Evolutionary conservation across 2,888 invertebrate genomes (phyloP), one percentile per base, ranked within the genome.

Genomic region (Apamea crenata): DNA sequence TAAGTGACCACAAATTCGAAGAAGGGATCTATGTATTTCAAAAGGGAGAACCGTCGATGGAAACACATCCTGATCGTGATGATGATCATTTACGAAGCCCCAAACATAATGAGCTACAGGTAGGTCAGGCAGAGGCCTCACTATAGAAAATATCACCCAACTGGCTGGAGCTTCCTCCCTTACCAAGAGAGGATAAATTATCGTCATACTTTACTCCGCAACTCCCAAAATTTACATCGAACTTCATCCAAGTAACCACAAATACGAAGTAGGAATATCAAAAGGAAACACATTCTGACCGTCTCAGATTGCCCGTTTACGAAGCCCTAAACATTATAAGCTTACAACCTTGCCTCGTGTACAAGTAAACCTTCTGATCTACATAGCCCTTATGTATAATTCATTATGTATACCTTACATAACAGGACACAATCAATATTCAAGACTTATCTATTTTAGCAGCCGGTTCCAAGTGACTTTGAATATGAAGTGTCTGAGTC

Each of bases 381-480:
- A n/a, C 29, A 61, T n/a, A 36, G 44, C 12, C 18, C 21, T 44
- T 63, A 66, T 68, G 36, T 65, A 71, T 70, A n/a, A 74, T 80
- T 74, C 8, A 85, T 84, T 71, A 86, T 83, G 44, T 77, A 70
- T 61, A 67, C 61, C 66, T 87, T 87, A 87, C 80, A 81, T 89
- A 89, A 87, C 80, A 83, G 83, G 81, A 81, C 79, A 78, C 68
- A 80, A 71, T 86, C 75, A 89, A 84, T 83, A 89, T 84, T 84
- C 87, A 88, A 74, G 18, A 40, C 66, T 78, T 82, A 77, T 79
- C 81, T 84, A 80, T 89, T 87, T 83, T 81, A 81, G 74, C 74
- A 44, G 81, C 72, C 68, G 12, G 74, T 56, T 61, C 40, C 72
- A 69, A 80, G 61, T 65, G 59, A 44, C 71, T 83, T 85, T 85